Evolutionary conservation across 2,888 invertebrate genomes (phyloP), one percentile per base, ranked within the genome.

Genomic region (Flexamia atlantica): DNA sequence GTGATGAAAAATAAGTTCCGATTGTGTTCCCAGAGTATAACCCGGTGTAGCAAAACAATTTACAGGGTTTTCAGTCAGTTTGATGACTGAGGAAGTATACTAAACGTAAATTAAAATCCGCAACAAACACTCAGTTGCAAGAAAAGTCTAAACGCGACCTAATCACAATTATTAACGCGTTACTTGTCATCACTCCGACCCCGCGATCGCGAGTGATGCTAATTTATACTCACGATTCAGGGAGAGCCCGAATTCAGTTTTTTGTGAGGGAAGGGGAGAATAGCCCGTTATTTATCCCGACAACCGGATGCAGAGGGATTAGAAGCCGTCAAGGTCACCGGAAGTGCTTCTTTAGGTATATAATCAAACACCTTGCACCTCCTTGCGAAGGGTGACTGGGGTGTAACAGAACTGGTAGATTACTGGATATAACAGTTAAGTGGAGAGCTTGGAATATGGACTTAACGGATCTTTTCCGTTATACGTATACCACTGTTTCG

Each of bases 251-350:
- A 46, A 46, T 46, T 46, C 12, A 9, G 36, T 46, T 46, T 46
- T 46, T 46, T 46, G 46, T 46, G 46, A 46, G 46, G 46, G 14
- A 17, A 17, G 46, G 46, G 46, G 12, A 17, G 7, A 17, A 17
- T 9, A 30, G 32, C n/a, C 70, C 70, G 70, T 70, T 70, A 70
- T 70, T 70, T 70, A 70, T 70, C 36, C 32, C 32, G 36, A 3
- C 30, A 28, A 4, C 70, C 70, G 70, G 70, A 70, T 32, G 70
- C 32, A 30, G 30, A n/a, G 5, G 32, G 36, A 70, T 70, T 32
- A 70, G n/a, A n/a, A 32, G 10, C 20, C n/a, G 32, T 32, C 70
- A 70, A 70, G 70, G 70, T 28, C 70, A 17, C 32, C 70, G 70
- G 70, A 70, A 70, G 70, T 70, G 10, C 9, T 70, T 70, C 60